phyloP scores from a whole-genome alignment of 2,888 invertebrate species.

The Harmothoe impar region DNA sequence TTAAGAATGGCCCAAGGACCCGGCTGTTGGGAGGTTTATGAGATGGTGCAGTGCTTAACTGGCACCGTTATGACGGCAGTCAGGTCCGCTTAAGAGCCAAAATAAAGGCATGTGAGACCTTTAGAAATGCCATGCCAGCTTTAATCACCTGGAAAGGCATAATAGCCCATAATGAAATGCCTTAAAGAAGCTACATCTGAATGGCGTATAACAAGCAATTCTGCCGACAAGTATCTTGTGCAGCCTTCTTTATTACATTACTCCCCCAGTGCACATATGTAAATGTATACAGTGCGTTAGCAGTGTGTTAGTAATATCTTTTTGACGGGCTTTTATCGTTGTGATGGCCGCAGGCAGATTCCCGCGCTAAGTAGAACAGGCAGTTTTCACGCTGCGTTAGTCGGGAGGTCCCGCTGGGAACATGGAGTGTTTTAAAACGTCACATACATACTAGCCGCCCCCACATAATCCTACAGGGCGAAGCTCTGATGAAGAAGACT shows the following conservation, averaged over 20 bases:
- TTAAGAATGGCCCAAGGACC: background rate
- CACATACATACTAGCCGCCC: background rate
- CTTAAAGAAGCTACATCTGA: background rate
- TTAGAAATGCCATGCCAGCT: background rate
- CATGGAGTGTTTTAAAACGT: constrained; percentile 28
- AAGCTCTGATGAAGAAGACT: background rate
- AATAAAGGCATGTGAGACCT: background rate
- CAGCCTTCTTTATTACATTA: background rate
- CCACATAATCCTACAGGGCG: background rate
- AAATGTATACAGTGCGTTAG: background rate
- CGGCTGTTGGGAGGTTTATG: background rate
- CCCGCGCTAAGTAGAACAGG: background rate
- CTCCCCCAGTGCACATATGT: background rate
- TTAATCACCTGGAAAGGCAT: background rate
- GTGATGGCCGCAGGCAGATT: background rate
- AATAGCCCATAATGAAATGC: background rate
- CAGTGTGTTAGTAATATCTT: background rate
- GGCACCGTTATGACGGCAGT: background rate
- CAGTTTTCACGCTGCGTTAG: constrained; percentile 12
- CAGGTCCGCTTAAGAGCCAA: background rate
- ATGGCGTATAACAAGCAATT: background rate
- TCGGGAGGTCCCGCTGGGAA: background rate
- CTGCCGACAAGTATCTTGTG: background rate
- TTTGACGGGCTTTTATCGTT: background rate
- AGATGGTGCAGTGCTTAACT: background rate